phyloP scores from a whole-genome alignment of 2,888 invertebrate genomes.

The Thysanoteuthis rhombus region DNA sequence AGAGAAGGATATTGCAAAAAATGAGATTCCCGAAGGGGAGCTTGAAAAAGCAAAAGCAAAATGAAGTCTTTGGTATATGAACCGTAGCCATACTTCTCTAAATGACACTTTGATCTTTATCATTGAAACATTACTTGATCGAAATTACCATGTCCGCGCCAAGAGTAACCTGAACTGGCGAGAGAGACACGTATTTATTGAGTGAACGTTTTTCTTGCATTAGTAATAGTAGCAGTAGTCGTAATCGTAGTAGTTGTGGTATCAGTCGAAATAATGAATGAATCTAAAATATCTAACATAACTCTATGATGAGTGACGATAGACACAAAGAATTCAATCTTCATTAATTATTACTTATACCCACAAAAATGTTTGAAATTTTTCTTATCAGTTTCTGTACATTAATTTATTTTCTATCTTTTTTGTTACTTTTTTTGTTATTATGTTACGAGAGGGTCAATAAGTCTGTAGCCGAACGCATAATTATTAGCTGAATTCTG shows the following conservation, averaged over 20 bases:
- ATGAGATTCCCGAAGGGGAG: not conserved
- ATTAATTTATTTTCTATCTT: not conserved
- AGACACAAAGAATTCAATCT: not conserved
- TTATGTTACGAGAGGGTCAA: no score
- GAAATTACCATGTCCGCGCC: not conserved
- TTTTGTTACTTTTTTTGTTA: not conserved
- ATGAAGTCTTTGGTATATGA: not conserved
- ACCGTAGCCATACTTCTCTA: not conserved
- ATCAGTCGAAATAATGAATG: not conserved
- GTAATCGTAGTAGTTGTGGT: not conserved
- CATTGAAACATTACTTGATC: not conserved
- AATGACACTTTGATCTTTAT: not conserved
- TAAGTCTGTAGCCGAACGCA: no score
- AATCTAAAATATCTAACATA: not conserved
- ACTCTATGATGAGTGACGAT: not conserved
- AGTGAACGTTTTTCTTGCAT: not conserved
- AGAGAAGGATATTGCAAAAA: not conserved
- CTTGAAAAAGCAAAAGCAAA: not conserved
- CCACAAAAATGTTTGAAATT: not conserved
- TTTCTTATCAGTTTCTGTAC: not conserved
- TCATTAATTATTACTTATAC: not conserved
- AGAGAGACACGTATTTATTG: not conserved
- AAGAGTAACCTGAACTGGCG: not conserved
- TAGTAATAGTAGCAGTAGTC: not conserved
- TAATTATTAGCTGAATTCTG: no score